Evolutionary conservation across 2,888 invertebrate species (phyloP), one percentile per base, ranked within the genome.

Genomic region (Chymomyza caudatula): DNA sequence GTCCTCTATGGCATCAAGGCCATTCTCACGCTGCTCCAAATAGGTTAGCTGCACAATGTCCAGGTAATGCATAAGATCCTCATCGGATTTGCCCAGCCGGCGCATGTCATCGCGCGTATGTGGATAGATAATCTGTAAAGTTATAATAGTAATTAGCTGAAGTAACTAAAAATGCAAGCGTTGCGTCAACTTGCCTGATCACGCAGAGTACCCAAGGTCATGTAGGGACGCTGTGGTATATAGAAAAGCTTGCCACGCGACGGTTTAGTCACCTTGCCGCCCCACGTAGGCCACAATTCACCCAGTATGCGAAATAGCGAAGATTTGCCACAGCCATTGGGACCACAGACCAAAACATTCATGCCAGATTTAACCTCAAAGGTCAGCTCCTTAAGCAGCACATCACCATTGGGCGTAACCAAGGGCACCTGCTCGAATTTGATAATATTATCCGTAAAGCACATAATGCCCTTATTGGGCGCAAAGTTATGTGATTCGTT

Each of bases 291-390:
- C 99, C 99, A 99, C 64, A 99, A 91, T 92, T 98, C 98, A 52
- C 99, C 99, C 13, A 99, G 93, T 86, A 98, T 95, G 64, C 99
- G 93, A 92, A 99, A 99, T 84, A 99, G 92, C 0, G 98, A 98
- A 60, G 97, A 97, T 91, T 99, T 99, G 55, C 99, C 99, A 90
- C 98, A 98, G 1, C 99, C 99, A 90, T 99, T 99, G 2, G 99
- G 99, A 0, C 99, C 99, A 89, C 98, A 98, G 0, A 99, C 97
- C n/a, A 99, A 91, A 0, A 99, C 98, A 91, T 99, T 99, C 92
- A 96, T 96, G 47, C 98, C 98, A 0, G 98, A 97, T 77, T 91
- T 94, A 60, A 97, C 98, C 93, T 98, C 97, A 87, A 99, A 97
- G 51, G 93, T 93, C 13, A 99, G 92, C 80, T 97, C 96, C 80